phyloP scores from a whole-genome alignment of 2,113 vertebrate genomes.

The Callipepla squamata region DNA sequence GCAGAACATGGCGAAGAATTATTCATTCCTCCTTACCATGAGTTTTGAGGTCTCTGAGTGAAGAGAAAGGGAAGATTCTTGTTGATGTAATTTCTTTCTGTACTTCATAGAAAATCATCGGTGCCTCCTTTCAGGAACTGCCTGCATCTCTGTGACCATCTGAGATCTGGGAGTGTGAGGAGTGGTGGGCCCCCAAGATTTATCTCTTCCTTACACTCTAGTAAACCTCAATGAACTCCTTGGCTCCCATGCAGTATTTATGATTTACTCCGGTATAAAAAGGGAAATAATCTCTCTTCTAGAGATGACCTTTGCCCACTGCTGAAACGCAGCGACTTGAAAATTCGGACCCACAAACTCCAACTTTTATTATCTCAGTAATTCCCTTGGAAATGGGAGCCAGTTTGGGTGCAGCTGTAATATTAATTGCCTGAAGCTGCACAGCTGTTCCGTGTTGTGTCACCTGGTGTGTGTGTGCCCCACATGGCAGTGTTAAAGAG shows the following conservation, averaged over 20 bases:
- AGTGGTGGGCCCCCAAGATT: not conserved
- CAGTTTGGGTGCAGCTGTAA: constrained; percentile 49
- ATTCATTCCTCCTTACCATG: not conserved
- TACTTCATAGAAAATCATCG: not conserved
- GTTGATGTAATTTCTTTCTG: not conserved
- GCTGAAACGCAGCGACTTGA: not conserved
- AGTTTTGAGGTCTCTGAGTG: not conserved
- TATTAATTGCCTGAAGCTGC: constrained; percentile 58
- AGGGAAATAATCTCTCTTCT: not conserved
- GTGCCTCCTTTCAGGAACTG: not conserved
- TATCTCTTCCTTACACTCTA: not conserved
- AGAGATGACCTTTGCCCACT: not conserved
- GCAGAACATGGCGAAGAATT: not conserved
- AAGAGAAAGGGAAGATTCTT: not conserved
- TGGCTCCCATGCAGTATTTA: not conserved
- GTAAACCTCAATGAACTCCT: not conserved
- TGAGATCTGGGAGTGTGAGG: not conserved
- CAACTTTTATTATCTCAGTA: not conserved
- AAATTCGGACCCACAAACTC: not conserved
- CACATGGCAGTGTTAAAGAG: constrained; percentile 40
- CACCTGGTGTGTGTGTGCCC: constrained; percentile 33
- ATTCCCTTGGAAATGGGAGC: constrained; percentile 43
- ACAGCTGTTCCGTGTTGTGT: constrained; percentile 51
- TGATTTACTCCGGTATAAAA: not conserved
- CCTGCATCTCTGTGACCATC: not conserved